Conservation (phyloP, 2,888 invertebrate species). For the Rhamphomyia laevipes region DNA sequence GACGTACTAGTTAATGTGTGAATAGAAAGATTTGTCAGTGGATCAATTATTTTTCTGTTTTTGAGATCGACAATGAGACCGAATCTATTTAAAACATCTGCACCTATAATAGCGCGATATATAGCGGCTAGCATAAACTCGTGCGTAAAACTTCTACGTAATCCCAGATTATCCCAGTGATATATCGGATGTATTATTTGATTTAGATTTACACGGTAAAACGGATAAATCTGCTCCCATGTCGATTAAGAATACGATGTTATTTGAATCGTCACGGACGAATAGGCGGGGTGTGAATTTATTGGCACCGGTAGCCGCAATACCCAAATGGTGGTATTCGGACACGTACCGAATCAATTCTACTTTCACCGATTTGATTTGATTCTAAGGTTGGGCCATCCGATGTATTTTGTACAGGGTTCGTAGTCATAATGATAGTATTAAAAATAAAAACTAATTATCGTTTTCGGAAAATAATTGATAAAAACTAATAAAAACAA, state of each 20-base stretch:
- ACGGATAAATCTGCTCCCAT: background rate
- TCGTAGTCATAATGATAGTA: too few species aligned
- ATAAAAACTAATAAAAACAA: too few species aligned
- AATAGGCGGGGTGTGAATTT: background rate
- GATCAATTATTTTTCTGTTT: background rate
- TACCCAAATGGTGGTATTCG: background rate
- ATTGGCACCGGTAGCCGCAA: background rate
- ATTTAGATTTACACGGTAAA: background rate
- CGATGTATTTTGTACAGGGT: too few species aligned
- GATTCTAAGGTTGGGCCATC: too few species aligned
- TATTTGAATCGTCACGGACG: too few species aligned
- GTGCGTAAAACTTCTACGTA: conserved; percentile 1
- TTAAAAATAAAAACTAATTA: too few species aligned
- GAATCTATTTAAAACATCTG: background rate
- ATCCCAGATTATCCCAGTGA: conserved; percentile 1
- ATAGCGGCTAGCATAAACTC: conserved; percentile 2
- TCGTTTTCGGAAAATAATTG: too few species aligned
- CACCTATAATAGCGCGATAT: background rate
- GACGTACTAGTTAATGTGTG: background rate
- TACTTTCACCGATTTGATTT: too few species aligned
- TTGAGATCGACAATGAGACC: background rate
- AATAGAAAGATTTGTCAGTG: background rate
- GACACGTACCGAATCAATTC: background rate
- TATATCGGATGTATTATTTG: background rate
- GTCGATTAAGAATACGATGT: too few species aligned